phyloP scores from a whole-genome alignment of 35 echinoderm and acorn worm genomes.

The Ptychodera flava region DNA sequence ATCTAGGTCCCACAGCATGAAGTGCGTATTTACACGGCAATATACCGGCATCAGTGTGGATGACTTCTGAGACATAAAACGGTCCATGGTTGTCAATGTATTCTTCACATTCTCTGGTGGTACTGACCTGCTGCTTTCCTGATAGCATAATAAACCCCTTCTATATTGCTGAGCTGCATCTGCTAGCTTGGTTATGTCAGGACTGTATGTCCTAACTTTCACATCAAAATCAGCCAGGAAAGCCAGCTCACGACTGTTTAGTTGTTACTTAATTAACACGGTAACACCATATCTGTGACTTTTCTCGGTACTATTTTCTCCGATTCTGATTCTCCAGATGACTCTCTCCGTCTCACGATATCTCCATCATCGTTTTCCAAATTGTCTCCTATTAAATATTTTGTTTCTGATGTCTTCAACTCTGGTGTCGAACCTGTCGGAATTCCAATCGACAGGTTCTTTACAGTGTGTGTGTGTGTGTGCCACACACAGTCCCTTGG shows the following conservation, averaged over 20 bases:
- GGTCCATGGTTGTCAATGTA: slow-evolving; percentile 27
- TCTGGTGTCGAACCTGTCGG: too few species aligned
- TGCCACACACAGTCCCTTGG: too few species aligned
- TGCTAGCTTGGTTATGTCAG: slow-evolving; percentile 25
- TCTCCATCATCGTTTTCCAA: neutral
- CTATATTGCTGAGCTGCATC: slow-evolving; percentile 21
- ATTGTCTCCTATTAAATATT: too few species aligned
- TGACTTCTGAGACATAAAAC: slow-evolving; percentile 32
- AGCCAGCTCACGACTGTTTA: neutral
- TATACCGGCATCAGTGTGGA: slow-evolving; percentile 20
- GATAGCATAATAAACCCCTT: slow-evolving; percentile 39
- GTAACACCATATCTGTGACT: neutral
- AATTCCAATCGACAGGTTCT: too few species aligned
- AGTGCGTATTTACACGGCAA: slow-evolving; percentile 32
- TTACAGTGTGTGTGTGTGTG: too few species aligned
- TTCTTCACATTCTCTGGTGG: slow-evolving; percentile 13
- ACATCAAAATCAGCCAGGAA: neutral
- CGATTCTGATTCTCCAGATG: neutral
- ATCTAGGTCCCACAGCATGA: slow-evolving; percentile 49
- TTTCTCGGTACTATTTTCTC: neutral
- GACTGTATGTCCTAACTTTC: slow-evolving; percentile 4
- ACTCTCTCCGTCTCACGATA: neutral
- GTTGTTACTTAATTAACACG: neutral
- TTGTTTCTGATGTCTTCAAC: too few species aligned
- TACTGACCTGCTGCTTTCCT: slow-evolving; percentile 15